phyloP scores from a whole-genome alignment of 1,140 invertebrate species.

The Antheraea pernyi region DNA sequence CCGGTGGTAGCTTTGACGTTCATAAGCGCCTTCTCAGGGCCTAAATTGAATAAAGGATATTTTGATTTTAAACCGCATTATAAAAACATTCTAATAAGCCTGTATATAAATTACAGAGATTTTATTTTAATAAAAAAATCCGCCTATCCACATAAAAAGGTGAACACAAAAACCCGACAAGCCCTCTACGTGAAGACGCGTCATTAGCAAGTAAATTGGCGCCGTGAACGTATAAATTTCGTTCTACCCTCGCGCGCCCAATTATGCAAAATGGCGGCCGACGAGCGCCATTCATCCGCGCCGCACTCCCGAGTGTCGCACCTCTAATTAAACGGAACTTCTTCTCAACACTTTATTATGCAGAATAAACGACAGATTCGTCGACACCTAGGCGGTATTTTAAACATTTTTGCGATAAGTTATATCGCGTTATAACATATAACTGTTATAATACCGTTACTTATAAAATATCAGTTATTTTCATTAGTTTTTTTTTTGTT shows the following conservation, averaged over 20 bases:
- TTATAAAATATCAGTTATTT: too few relatives aligned
- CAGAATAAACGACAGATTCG: conserved; percentile 67
- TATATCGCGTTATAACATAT: too few relatives aligned
- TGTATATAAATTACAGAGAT: not conserved
- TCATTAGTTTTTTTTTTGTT: too few relatives aligned
- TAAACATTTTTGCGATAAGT: not conserved
- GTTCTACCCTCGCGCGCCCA: conserved; percentile 68
- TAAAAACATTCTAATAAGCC: not conserved
- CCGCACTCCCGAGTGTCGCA: conserved; percentile 65
- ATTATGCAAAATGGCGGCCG: conserved; percentile 77
- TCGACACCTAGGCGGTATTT: conserved; percentile 57
- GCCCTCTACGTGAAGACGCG: conserved; percentile 59
- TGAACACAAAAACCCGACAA: conserved; percentile 45
- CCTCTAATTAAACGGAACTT: conserved; percentile 76
- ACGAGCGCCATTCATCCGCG: conserved; percentile 69
- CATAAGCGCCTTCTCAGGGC: too few relatives aligned
- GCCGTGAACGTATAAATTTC: conserved; percentile 71
- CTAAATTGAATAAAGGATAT: too few relatives aligned
- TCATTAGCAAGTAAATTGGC: conserved; percentile 78
- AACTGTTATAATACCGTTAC: too few relatives aligned
- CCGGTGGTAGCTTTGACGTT: too few relatives aligned
- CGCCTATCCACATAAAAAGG: not conserved
- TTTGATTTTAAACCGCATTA: too few relatives aligned
- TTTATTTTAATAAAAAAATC: not conserved
- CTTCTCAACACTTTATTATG: conserved; percentile 76